Evolutionary conservation across 1,140 invertebrate genomes (phyloP).

Genomic region (Pinna nobilis): DNA sequence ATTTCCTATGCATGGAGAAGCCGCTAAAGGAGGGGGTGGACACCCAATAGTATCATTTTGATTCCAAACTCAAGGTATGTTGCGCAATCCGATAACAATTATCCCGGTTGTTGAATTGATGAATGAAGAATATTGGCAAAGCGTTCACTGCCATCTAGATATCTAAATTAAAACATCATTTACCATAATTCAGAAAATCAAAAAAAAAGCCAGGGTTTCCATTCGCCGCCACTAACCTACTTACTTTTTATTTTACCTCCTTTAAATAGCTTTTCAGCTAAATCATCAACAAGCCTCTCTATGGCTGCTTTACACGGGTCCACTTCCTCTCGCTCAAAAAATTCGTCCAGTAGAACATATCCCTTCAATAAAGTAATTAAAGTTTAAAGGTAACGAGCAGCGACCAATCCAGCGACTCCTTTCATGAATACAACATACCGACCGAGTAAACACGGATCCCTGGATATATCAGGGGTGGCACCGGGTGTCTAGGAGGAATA

Average conservation of each 20-base stretch:
- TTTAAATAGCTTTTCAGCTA: constrained; percentile 57
- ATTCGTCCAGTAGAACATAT: constrained; percentile 54
- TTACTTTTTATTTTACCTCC: constrained; percentile 63
- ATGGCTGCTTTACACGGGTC: constrained; percentile 47
- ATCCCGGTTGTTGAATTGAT: neutral
- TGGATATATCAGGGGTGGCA: no score
- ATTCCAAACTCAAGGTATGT: neutral
- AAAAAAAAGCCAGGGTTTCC: neutral
- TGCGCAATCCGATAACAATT: neutral
- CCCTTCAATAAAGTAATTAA: constrained; percentile 38
- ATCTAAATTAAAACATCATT: neutral
- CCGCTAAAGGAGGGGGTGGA: no score
- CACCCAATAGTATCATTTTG: no score
- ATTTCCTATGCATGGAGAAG: no score
- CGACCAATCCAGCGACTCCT: no score
- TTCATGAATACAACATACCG: no score
- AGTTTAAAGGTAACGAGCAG: no score
- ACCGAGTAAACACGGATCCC: no score
- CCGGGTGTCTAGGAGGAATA: no score
- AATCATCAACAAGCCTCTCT: constrained; percentile 57
- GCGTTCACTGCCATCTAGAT: neutral
- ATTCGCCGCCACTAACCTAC: neutral
- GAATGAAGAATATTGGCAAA: neutral
- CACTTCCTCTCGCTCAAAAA: constrained; percentile 56
- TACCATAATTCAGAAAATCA: neutral